A percentile compares a stretch with the other conserved stretches of the same genome.
Evolutionary conservation across 2,113 vertebrate species (phyloP).

Genomic region (Petroica traversi): DNA sequence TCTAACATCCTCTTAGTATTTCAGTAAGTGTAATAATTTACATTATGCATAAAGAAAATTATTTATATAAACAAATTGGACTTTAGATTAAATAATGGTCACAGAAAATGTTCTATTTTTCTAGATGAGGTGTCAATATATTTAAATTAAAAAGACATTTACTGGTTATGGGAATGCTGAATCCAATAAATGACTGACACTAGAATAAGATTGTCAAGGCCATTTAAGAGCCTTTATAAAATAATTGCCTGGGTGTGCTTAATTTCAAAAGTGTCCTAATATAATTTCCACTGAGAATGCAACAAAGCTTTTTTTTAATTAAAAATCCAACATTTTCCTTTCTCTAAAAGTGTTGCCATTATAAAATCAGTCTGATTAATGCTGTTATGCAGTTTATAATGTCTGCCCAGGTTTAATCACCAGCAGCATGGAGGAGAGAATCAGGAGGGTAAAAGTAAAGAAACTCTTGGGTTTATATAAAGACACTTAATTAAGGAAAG

Average conservation of each 20-base stretch:
- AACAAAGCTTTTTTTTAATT: neutral
- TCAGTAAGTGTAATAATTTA: neutral
- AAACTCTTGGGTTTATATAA: neutral
- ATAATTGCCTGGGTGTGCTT: neutral
- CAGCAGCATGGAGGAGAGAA: neutral
- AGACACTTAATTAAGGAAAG: neutral
- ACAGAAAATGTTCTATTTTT: neutral
- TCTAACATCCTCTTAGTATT: neutral
- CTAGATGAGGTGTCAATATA: neutral
- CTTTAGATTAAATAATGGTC: neutral
- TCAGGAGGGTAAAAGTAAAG: neutral
- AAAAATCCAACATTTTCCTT: neutral
- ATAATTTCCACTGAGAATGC: neutral
- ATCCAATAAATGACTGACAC: constrained; percentile 1
- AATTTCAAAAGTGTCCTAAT: neutral
- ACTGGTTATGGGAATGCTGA: neutral
- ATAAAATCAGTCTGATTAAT: constrained; percentile 11
- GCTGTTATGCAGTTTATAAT: neutral
- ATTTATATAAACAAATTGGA: neutral
- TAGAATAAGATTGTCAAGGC: neutral
- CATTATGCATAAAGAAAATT: neutral
- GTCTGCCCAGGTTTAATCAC: rapidly evolving
- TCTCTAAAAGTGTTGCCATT: neutral
- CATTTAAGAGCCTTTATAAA: constrained; percentile 25
- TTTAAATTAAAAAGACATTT: constrained; percentile 23